These are phyloP conservation scores for Stramonita haemastoma DNA, from an alignment of 2,888 invertebrate genomes.

Conservation along the genomic window DNA sequence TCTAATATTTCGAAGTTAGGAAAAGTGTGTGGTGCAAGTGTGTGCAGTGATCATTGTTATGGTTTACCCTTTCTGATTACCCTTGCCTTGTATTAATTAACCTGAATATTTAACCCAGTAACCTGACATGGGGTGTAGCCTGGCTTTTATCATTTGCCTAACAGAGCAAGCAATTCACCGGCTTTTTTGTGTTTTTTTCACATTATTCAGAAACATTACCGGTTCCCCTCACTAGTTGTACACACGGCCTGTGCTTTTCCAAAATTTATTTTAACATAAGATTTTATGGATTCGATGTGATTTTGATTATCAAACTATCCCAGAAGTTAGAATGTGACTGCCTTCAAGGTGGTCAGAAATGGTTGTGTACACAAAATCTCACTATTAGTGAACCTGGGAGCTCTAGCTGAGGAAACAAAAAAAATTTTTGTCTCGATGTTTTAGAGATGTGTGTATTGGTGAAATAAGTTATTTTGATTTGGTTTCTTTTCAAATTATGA, in stretches of 20 bases:
- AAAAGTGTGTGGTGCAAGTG: background rate
- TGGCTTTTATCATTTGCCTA: conserved; percentile 11
- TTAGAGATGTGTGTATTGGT: too few relatives aligned
- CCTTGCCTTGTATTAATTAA: conserved; percentile 15
- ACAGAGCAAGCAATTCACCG: background rate
- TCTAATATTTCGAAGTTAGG: background rate
- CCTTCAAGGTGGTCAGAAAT: background rate
- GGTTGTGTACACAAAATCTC: background rate
- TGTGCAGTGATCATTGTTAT: background rate
- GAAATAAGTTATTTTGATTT: too few relatives aligned
- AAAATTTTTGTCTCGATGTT: too few relatives aligned
- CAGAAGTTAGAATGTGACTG: background rate
- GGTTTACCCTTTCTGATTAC: background rate
- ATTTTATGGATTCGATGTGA: background rate
- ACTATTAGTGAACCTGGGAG: too few relatives aligned
- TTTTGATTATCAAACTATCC: background rate
- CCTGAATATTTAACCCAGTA: conserved; percentile 29
- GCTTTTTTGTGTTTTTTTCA: background rate
- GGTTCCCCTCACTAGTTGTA: background rate
- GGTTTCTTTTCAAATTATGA: too few relatives aligned
- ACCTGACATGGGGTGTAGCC: conserved; percentile 37
- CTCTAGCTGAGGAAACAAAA: too few relatives aligned
- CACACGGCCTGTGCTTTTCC: background rate
- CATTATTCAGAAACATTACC: background rate
- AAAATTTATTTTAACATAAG: too few relatives aligned